Conservation (phyloP, 23 tunicate genomes). For the Halocynthia aurantium region DNA sequence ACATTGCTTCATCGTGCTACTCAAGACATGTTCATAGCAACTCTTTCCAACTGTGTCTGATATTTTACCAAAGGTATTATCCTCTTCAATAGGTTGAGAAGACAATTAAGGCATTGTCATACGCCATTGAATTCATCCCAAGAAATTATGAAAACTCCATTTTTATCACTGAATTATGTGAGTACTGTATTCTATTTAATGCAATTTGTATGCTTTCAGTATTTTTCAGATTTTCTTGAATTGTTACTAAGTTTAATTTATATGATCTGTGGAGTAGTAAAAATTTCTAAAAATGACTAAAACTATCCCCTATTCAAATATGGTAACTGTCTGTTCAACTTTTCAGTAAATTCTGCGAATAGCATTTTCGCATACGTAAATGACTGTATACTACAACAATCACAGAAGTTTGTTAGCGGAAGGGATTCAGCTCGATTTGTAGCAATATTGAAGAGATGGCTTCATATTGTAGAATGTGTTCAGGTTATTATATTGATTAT, state of each 20-base stretch:
- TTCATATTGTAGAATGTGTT: constrained; percentile 5
- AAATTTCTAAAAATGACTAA: no score
- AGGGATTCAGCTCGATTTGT: neutral
- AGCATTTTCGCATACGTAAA: constrained; percentile 9
- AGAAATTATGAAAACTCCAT: constrained; percentile 72
- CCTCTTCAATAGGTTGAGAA: constrained; percentile 51
- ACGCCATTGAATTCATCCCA: constrained; percentile 60
- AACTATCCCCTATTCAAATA: no score
- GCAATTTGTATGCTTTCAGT: no score
- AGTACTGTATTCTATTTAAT: neutral
- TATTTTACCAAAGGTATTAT: no score
- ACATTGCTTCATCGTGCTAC: no score
- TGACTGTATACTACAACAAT: constrained; percentile 5
- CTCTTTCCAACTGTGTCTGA: no score
- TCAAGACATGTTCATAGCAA: no score
- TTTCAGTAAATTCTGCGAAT: constrained; percentile 22
- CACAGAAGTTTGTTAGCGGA: neutral
- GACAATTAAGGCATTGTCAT: constrained; percentile 52
- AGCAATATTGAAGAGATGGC: constrained; percentile 6
- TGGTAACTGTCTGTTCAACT: neutral
- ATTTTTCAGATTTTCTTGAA: no score
- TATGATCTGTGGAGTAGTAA: no score
- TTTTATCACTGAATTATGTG: constrained; percentile 63
- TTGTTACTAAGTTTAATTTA: no score
- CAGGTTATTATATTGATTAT: neutral